These are phyloP conservation scores for Benthosema pterotum DNA, from an alignment of 2,797 vertebrate genomes.

Conservation along the genomic window DNA sequence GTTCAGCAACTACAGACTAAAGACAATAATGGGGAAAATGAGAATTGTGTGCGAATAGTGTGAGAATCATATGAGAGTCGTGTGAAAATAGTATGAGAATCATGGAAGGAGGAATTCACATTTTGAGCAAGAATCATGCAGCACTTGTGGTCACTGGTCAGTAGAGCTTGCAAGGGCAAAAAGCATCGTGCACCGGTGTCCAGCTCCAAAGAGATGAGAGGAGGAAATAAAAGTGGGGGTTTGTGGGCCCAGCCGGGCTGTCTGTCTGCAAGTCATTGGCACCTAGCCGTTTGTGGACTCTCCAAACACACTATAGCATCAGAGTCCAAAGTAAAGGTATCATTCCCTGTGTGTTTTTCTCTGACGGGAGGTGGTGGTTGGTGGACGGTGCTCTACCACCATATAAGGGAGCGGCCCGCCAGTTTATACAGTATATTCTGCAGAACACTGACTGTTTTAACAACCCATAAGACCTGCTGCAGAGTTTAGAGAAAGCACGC, in stretches of 20 bases:
- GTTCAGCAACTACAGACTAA: no score
- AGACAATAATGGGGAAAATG: no score
- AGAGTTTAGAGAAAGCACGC: slow-evolving; percentile 42
- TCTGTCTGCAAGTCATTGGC: slow-evolving; percentile 65
- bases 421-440: not conserved
- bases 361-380: not conserved
- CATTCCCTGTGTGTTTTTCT: slow-evolving; percentile 41
- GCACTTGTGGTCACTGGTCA: not conserved
- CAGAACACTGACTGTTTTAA: slow-evolving; percentile 37
- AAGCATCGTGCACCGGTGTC: not conserved
- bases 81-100: no score
- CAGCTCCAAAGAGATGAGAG: slow-evolving; percentile 1
- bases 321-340: slow-evolving; percentile 41
- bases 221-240: not conserved
- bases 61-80: no score
- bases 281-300: slow-evolving; percentile 62
- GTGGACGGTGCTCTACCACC: slow-evolving; percentile 29
- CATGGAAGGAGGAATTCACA: no score
- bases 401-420: slow-evolving; percentile 51
- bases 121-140: no score
- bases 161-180: not conserved
- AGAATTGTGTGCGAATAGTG: no score
- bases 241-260: slow-evolving; percentile 34
- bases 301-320: slow-evolving; percentile 59
- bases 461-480: slow-evolving; percentile 46